These are phyloP conservation scores for Empis livida DNA, from an alignment of 2,888 invertebrate genomes.

Conservation along the genomic window DNA sequence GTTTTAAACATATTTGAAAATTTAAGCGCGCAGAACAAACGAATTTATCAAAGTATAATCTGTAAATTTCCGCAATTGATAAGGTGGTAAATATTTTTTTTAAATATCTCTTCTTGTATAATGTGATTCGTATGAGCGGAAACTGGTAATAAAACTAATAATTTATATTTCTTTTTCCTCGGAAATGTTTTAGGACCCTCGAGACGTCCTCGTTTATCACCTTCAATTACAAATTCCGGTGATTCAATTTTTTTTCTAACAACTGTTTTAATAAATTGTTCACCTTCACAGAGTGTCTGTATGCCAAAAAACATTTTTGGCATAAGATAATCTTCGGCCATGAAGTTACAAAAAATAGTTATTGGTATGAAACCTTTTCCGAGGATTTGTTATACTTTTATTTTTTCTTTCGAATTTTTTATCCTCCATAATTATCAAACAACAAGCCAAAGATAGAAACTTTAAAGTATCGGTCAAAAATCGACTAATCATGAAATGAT, in stretches of 20 bases:
- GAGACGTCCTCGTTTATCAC: slow-evolving; percentile 9
- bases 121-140: slow-evolving; percentile 9
- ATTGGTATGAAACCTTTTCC: slow-evolving; percentile 8
- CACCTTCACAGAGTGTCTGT: slow-evolving; percentile 11
- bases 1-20: slow-evolving; percentile 10
- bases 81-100: slow-evolving; percentile 10
- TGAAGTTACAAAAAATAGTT: slow-evolving; percentile 10
- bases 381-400: slow-evolving; percentile 4
- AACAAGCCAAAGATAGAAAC: background rate
- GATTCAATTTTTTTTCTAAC: slow-evolving; percentile 10
- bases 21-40: slow-evolving; percentile 7
- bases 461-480: background rate
- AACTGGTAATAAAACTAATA: slow-evolving; percentile 8
- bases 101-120: slow-evolving; percentile 10
- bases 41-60: slow-evolving; percentile 8
- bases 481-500: background rate
- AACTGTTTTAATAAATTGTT: slow-evolving; percentile 13
- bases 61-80: slow-evolving; percentile 7
- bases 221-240: background rate
- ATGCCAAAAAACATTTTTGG: slow-evolving; percentile 13
- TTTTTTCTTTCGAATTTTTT: slow-evolving; percentile 7
- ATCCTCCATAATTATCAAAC: slow-evolving; percentile 6
- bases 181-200: slow-evolving; percentile 6
- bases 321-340: slow-evolving; percentile 12
- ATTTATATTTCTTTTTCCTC: slow-evolving; percentile 8